phyloP scores from a whole-genome alignment of 1,140 invertebrate species.

The Hyles vespertilio region DNA sequence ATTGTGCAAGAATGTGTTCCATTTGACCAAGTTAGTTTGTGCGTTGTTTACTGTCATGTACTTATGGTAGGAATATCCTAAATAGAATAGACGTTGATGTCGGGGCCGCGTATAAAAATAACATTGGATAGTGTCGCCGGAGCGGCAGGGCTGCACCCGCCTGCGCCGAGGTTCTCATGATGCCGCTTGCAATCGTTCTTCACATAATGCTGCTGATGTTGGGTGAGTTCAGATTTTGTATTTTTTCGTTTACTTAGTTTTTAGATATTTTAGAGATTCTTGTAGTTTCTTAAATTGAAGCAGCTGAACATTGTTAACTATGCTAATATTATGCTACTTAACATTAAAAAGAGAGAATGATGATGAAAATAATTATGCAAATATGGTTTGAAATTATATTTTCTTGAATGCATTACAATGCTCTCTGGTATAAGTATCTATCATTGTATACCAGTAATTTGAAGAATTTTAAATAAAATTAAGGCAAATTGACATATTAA shows the following conservation, averaged over 20 bases:
- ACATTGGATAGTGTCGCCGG: constrained; percentile 57
- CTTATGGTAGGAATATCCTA: constrained; percentile 59
- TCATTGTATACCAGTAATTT: too few species aligned
- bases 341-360: too few species aligned
- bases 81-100: constrained; percentile 68
- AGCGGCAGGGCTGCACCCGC: constrained; percentile 43
- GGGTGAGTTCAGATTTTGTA: constrained; percentile 34
- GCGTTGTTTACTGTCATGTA: constrained; percentile 64
- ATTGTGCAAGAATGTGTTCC: constrained; percentile 14
- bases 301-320: too few species aligned
- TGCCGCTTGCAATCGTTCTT: constrained; percentile 37
- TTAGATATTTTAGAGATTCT: too few species aligned
- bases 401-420: too few species aligned
- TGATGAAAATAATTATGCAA: too few species aligned
- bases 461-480: too few species aligned
- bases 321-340: too few species aligned
- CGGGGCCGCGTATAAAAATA: constrained; percentile 70
- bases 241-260: neutral
- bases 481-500: too few species aligned
- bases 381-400: too few species aligned
- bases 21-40: constrained; percentile 32
- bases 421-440: too few species aligned
- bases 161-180: constrained; percentile 39
- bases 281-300: too few species aligned
- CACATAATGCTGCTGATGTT: constrained; percentile 38